A percentile compares a stretch with the other conserved stretches of the same genome.
phyloP scores from a whole-genome alignment of 2,888 invertebrate species.

The Caenorhabditis uteleia region DNA sequence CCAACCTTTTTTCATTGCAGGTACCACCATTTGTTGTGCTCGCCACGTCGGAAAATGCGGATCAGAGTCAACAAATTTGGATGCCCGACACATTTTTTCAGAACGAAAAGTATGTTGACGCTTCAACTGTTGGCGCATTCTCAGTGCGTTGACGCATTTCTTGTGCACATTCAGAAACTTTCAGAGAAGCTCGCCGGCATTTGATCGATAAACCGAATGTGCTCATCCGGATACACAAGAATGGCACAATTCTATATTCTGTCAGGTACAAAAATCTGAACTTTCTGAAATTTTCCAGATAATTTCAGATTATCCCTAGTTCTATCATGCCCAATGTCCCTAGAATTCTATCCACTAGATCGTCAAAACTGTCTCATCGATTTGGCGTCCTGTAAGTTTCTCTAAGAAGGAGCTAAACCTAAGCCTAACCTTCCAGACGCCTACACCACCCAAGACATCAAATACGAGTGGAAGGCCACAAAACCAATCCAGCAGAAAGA shows the following conservation, averaged over 20 bases:
- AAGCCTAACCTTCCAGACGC: conserved; percentile 78
- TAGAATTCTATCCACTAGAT: conserved; percentile 94
- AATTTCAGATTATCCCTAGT: conserved; percentile 85
- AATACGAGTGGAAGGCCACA: conserved; percentile 88
- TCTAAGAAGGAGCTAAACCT: too few species aligned
- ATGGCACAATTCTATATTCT: conserved; percentile 56
- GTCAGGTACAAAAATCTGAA: conserved; percentile 40
- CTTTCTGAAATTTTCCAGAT: neutral
- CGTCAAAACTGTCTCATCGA: conserved; percentile 90
- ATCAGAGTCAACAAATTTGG: conserved; percentile 68
- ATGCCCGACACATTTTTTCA: conserved; percentile 65
- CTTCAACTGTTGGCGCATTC: too few species aligned
- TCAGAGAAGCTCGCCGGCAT: conserved; percentile 80
- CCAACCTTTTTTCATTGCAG: conserved; percentile 13
- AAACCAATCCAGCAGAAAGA: conserved; percentile 84
- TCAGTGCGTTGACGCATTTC: too few species aligned
- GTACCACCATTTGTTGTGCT: conserved; percentile 65
- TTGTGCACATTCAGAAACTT: conserved; percentile 8
- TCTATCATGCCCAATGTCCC: conserved; percentile 94
- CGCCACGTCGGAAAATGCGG: conserved; percentile 65
- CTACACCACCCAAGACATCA: conserved; percentile 94
- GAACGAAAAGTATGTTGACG: conserved; percentile 82
- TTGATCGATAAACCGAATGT: conserved; percentile 76
- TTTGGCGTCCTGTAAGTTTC: conserved; percentile 82
- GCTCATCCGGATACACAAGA: conserved; percentile 86